These are phyloP conservation scores for Coelopa frigida DNA, from an alignment of 1,140 invertebrate species.

Conservation along the genomic window DNA sequence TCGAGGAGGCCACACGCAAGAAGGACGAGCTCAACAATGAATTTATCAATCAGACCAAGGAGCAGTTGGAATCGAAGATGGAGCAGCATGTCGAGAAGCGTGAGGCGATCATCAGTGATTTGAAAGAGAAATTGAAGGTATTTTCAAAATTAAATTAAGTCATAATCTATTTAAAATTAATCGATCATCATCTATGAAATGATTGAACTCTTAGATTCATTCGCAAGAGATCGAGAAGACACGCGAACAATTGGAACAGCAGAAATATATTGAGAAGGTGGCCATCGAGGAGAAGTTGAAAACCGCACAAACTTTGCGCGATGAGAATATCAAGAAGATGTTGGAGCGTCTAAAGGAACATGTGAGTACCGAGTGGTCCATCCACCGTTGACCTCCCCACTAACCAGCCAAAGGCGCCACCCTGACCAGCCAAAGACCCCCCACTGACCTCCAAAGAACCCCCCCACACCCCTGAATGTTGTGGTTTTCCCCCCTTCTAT, in stretches of 20 bases:
- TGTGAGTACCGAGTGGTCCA: no score
- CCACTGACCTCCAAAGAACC: no score
- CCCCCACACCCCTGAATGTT: no score
- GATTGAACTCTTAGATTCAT: slow-evolving; percentile 56
- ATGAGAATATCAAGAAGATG: slow-evolving; percentile 82
- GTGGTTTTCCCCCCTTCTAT: no score
- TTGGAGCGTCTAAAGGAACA: slow-evolving; percentile 81
- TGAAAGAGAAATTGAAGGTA: slow-evolving; percentile 82
- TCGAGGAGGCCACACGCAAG: slow-evolving; percentile 84
- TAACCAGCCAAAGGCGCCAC: no score
- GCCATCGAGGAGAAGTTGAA: slow-evolving; percentile 79
- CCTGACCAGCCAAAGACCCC: no score
- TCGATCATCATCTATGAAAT: no score
- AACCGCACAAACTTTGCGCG: slow-evolving; percentile 72
- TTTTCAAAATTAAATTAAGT: slow-evolving; percentile 37
- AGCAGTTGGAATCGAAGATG: slow-evolving; percentile 84
- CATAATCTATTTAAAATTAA: neutral
- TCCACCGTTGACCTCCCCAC: no score
- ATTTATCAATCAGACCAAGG: slow-evolving; percentile 76
- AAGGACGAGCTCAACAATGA: slow-evolving; percentile 76
- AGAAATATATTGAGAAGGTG: slow-evolving; percentile 72
- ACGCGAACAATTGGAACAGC: slow-evolving; percentile 68
- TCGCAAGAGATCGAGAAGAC: slow-evolving; percentile 78
- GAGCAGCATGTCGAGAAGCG: slow-evolving; percentile 79
- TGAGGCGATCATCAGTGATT: slow-evolving; percentile 77